Evolutionary conservation across 2,797 vertebrate species (phyloP).

Genomic region (Halcyon chelicuti): DNA sequence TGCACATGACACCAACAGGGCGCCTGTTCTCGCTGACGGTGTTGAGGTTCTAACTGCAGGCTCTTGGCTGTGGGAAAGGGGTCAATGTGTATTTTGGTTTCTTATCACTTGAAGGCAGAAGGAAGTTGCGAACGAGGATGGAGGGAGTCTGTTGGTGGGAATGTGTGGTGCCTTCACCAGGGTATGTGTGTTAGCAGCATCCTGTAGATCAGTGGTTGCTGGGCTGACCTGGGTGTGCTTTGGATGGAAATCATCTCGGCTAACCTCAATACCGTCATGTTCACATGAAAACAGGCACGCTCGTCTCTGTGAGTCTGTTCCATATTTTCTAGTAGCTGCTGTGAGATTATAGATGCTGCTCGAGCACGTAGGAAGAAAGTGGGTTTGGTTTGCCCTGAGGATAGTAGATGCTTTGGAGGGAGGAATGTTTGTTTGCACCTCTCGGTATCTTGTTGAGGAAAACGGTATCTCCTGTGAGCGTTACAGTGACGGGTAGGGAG

Average conservation of each 20-base stretch:
- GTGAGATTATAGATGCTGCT: not conserved
- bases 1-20: rapidly evolving
- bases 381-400: not conserved
- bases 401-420: not conserved
- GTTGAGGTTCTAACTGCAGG: conserved; percentile 11
- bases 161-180: not conserved
- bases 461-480: not conserved
- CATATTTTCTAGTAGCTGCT: not conserved
- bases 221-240: not conserved
- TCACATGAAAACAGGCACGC: not conserved
- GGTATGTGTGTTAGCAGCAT: not conserved
- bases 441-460: not conserved
- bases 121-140: conserved; percentile 15
- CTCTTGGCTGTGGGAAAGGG: not conserved
- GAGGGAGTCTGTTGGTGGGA: conserved; percentile 47
- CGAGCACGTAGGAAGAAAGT: not conserved
- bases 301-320: not conserved
- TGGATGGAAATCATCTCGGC: not conserved
- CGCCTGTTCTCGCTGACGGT: not conserved
- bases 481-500: not conserved
- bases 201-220: not conserved
- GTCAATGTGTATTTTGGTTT: conserved; percentile 32
- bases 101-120: conserved; percentile 64
- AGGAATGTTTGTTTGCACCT: not conserved
- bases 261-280: not conserved